A percentile compares a stretch with the other conserved stretches of the same genome.
Evolutionary conservation across 92 coral and sea anemone species (phyloP).

Genomic region (Anthopleura xanthogrammica): DNA sequence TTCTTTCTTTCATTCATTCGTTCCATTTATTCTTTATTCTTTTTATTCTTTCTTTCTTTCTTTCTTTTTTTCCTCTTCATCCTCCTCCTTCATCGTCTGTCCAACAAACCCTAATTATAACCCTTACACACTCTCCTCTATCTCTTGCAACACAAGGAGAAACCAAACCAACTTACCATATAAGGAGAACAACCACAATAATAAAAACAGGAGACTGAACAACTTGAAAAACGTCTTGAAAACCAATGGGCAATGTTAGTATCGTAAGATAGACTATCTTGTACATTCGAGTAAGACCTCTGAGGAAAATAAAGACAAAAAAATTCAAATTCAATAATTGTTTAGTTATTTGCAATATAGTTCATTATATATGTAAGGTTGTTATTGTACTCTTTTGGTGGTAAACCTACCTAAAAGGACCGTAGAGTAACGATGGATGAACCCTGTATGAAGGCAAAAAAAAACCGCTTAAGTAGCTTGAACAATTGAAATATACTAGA

Average conservation of each 20-base stretch:
- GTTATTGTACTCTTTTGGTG: neutral
- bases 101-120: neutral
- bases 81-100: too few relatives aligned
- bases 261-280: slow-evolving; percentile 66
- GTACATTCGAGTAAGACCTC: slow-evolving; percentile 66
- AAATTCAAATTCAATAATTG: too few relatives aligned
- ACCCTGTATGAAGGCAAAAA: slow-evolving; percentile 34
- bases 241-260: slow-evolving; percentile 58
- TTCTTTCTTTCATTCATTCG: too few relatives aligned
- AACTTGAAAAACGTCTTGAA: slow-evolving; percentile 53
- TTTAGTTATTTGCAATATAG: too few relatives aligned
- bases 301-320: slow-evolving; percentile 13
- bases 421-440: slow-evolving; percentile 67
- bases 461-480: neutral
- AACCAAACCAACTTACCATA: slow-evolving; percentile 57
- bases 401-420: slow-evolving; percentile 70
- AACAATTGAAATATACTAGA: too few relatives aligned
- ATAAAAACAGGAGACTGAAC: slow-evolving; percentile 76
- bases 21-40: too few relatives aligned
- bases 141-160: neutral
- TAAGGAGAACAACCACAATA: slow-evolving; percentile 61
- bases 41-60: too few relatives aligned
- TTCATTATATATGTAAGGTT: too few relatives aligned
- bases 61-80: too few relatives aligned
- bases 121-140: neutral